A percentile compares a stretch with the other conserved stretches of the same genome.
Evolutionary conservation across 2,888 invertebrate genomes (phyloP).

Genomic region (Chrysina gloriosa): DNA sequence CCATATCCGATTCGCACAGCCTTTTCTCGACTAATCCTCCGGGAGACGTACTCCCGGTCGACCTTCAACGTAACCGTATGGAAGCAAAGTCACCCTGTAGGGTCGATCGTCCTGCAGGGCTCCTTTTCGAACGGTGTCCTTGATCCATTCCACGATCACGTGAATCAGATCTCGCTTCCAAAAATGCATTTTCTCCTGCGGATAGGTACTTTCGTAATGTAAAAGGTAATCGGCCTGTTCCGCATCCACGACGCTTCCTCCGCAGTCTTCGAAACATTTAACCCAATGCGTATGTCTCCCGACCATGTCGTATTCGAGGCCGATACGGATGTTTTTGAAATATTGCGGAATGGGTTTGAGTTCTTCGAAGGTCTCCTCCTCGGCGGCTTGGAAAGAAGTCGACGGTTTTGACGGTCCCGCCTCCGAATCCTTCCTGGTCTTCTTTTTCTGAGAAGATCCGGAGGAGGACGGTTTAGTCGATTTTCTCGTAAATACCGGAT

Average conservation of each 20-base stretch:
- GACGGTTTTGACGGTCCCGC: too few species aligned
- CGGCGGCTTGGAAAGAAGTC: too few species aligned
- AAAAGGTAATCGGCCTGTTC: background rate
- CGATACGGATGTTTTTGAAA: background rate
- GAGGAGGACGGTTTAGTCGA: too few species aligned
- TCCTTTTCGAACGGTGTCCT: background rate
- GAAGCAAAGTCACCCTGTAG: background rate
- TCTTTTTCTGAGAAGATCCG: too few species aligned
- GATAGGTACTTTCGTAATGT: background rate
- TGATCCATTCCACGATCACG: conserved; percentile 12
- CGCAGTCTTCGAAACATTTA: background rate
- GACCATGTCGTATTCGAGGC: background rate
- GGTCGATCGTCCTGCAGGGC: background rate
- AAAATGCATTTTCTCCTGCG: background rate
- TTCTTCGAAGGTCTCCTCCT: background rate
- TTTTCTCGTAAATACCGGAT: too few species aligned
- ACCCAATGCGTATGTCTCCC: background rate
- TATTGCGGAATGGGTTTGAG: background rate
- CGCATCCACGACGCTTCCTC: background rate
- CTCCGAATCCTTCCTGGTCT: too few species aligned
- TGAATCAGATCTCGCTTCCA: background rate
- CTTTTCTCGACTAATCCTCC: too few species aligned
- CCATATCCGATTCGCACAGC: too few species aligned
- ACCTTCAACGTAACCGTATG: background rate
- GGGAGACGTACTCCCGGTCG: too few species aligned